Base-by-base conservation (phyloP, 2,113 vertebrate species). In the Cheirogaleus medius region DNA sequence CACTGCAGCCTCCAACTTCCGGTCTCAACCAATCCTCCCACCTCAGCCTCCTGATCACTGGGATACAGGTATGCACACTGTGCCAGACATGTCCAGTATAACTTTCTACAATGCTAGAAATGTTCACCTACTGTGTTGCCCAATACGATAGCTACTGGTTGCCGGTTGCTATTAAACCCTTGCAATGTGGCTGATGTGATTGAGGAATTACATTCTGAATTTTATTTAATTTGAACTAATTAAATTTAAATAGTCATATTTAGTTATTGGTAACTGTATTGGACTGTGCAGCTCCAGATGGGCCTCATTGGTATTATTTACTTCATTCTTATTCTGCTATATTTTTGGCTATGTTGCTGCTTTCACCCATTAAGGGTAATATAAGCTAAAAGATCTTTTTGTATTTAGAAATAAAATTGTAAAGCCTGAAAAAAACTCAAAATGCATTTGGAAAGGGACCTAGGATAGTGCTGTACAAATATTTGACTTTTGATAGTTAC, bases 171-270 rank as follows among this genome's bases (percentile, higher is more conserved):
- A 1, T 4, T 32, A 37, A 60, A 29, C 6, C 4, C 37, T 66
- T 73, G 44, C 58, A 20, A 8, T 32, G 20, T 23, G 12, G 23
- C 29, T 13, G 2, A 5, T 71, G 9, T 44, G 52, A 90, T 11
- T 29, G 32, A 87, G 3, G 8, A 39, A 39, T 10, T 39, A 25
- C 60, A 49, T 85, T 78, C 66, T 32, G n/a, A 60, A 47, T 94
- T 92, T 77, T 54, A 73, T 64, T 88, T 86, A 64, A 85, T 77
- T 58, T 92, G 44, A 77, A 47, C 8, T 47, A 76, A 52, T 73
- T 81, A 58, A 74, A 52, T 83, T 71, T 64, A 20, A 77, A 39
- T 39, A 49, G 27, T 39, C 10, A 47, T 5, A 1, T 52, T 21
- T 9, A 54, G 15, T 1, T 32, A 54, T 89, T 87, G 74, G 27